Conservation (phyloP, 37 sponge, comb jelly and placozoan species). For the Eunapius fragilis region DNA sequence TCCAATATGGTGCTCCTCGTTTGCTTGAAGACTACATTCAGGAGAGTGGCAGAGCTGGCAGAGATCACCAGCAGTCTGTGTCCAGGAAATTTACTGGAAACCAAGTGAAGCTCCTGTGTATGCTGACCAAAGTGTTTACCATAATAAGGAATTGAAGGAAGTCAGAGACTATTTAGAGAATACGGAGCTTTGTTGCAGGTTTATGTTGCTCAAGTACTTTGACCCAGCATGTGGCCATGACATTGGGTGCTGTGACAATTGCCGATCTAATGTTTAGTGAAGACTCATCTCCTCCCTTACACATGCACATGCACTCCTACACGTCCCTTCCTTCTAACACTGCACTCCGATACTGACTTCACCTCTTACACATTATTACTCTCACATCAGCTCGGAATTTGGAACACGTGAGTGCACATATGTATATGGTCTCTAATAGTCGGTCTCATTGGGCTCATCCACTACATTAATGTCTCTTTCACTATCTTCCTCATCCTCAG, state of each 20-base stretch:
- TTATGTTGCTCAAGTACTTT: constrained; percentile 32
- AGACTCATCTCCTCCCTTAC: background rate
- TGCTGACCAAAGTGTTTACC: background rate
- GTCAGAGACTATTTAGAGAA: constrained; percentile 37
- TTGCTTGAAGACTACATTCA: constrained; percentile 44
- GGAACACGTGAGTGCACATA: background rate
- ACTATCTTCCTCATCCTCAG: background rate
- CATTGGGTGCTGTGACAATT: constrained; percentile 27
- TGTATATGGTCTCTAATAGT: constrained; percentile 1
- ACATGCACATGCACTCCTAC: background rate
- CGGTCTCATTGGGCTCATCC: background rate
- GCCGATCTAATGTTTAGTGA: background rate
- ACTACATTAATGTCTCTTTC: background rate
- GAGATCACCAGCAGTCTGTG: constrained; percentile 20
- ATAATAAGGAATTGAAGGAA: background rate
- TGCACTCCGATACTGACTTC: no score
- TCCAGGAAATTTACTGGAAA: constrained; percentile 49
- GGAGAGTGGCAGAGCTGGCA: constrained; percentile 34
- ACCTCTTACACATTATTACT: background rate
- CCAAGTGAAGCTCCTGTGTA: constrained; percentile 21
- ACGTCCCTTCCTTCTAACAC: background rate
- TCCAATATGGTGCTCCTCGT: constrained; percentile 55
- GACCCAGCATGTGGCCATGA: background rate
- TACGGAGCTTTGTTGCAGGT: constrained; percentile 5
- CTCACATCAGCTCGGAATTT: no score